Percentiles rank a stretch among this genome's conserved stretches.
phyloP scores from a whole-genome alignment of 2,888 invertebrate genomes.

The Ophioninae sp. region DNA sequence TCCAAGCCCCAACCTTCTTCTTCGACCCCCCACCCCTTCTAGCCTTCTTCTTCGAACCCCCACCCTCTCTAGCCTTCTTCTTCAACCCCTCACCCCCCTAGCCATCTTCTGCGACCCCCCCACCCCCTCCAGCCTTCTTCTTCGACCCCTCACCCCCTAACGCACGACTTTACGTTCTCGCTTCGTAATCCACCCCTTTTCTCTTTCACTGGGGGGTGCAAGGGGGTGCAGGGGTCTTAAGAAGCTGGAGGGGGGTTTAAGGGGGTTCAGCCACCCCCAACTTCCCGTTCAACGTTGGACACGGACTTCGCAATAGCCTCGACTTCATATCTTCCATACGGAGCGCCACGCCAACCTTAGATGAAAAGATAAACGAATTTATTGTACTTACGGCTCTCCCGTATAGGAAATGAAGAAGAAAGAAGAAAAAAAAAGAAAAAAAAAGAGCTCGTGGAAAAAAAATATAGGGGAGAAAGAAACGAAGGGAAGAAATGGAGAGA shows the following conservation, averaged over 20 bases:
- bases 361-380: constrained; percentile 77
- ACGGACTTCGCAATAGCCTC: constrained; percentile 63
- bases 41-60: too few relatives aligned
- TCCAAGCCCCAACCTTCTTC: too few relatives aligned
- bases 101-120: too few relatives aligned
- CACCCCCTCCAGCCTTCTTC: constrained; percentile 31
- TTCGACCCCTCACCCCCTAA: constrained; percentile 45
- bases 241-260: too few relatives aligned
- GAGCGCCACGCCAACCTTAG: constrained; percentile 69
- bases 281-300: constrained; percentile 56
- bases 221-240: too few relatives aligned
- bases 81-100: too few relatives aligned
- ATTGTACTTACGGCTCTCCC: constrained; percentile 66
- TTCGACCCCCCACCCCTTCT: too few relatives aligned
- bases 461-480: constrained; percentile 29
- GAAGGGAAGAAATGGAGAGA: constrained; percentile 60
- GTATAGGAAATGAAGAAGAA: constrained; percentile 56
- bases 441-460: too few relatives aligned
- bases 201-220: too few relatives aligned
- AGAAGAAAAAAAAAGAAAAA: too few relatives aligned
- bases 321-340: constrained; percentile 74
- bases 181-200: constrained; percentile 43
- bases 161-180: constrained; percentile 64
- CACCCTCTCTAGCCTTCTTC: too few relatives aligned
- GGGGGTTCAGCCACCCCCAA: constrained; percentile 33